Conservation (phyloP, 2,113 vertebrate species). For the Pica pica region DNA sequence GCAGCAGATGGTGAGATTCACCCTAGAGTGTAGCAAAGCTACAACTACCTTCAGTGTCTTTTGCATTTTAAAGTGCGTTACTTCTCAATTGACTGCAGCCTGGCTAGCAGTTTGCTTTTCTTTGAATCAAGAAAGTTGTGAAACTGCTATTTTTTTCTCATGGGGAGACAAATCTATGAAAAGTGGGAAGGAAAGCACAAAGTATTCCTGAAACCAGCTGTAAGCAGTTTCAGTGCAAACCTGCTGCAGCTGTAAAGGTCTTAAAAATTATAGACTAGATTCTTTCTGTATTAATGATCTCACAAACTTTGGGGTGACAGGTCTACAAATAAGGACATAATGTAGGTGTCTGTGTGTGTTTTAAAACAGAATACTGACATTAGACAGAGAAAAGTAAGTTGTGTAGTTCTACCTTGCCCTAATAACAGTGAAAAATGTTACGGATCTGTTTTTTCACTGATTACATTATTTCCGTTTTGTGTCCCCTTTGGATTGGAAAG, state of each 20-base stretch:
- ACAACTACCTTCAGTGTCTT: neutral
- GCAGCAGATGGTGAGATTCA: constrained; percentile 33
- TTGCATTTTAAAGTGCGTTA: neutral
- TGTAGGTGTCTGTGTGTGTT: neutral
- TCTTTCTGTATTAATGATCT: neutral
- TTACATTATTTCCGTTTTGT: neutral
- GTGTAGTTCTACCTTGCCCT: neutral
- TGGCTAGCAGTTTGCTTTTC: neutral
- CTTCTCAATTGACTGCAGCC: neutral
- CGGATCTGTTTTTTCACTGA: neutral
- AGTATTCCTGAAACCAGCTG: neutral
- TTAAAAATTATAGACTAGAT: neutral
- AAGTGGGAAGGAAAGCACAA: neutral
- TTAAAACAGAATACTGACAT: neutral
- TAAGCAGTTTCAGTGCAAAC: neutral
- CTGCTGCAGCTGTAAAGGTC: neutral
- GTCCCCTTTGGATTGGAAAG: neutral
- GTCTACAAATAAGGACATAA: neutral
- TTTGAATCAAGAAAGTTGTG: neutral
- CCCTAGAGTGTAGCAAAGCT: neutral
- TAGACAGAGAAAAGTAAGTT: neutral
- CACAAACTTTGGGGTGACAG: neutral
- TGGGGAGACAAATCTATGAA: neutral
- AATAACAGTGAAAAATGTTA: neutral
- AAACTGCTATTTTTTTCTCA: neutral